Evolutionary conservation across 2,113 vertebrate species (phyloP), one percentile per base, ranked within the genome.

Genomic region (Prunella himalayana): DNA sequence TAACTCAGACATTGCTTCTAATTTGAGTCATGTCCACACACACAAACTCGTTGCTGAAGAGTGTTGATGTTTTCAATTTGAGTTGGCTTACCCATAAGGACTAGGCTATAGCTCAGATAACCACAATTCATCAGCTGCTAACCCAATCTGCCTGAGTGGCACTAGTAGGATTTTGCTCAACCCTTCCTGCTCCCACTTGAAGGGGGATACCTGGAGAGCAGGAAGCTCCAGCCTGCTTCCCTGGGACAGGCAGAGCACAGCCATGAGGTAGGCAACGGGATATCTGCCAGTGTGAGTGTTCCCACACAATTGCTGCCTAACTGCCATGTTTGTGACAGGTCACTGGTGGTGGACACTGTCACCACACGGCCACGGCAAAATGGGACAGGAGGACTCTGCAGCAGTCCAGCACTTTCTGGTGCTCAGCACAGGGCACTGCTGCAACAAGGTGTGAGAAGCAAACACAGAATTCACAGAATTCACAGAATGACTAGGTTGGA

Each of bases 21-120:
- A 90, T 93, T 95, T 78, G 71, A 94, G 59, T 95, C 20, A 7
- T 72, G 88, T 93, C 83, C 88, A 51, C 60, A 78, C 66, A 70
- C 35, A 81, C 44, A 45, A 88, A 81, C 27, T 54, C 1, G 0
- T 37, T 75, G 86, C 82, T 91, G 95, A 66, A 92, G 86, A 90
- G 88, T 84, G 80, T 68, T 91, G 92, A 94, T 81, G 77, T 88
- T 93, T 92, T 88, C 92, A 88, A 51, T 93, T 94, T 94, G 44
- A 71, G 22, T 64, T 45, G 82, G 51, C 92, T 86, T 91, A 81
- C 72, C 83, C 94, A 56, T 18, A 76, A 95, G 82, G 27, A 93
- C 70, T 86, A 95, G 86, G 69, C 86, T 94, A 73, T 93, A 96
- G 92, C 80, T 88, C 64, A 95, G 95, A 92, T 93, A 94, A 93